Base-by-base conservation (phyloP, 2,113 vertebrate genomes). In the Mobula birostris region DNA sequence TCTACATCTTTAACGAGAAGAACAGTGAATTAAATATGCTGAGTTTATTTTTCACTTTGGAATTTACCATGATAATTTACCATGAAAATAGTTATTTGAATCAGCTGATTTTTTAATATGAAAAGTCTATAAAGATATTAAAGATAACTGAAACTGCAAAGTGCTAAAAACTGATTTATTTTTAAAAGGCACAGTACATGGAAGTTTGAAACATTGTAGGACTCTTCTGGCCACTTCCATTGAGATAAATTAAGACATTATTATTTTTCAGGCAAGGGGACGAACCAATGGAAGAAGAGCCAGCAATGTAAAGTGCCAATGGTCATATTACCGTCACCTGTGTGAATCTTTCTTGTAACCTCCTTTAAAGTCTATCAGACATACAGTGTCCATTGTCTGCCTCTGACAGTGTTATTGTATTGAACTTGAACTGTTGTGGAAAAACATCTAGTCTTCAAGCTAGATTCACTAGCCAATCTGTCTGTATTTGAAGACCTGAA, bases 231-330 rank as follows among this genome's bases (percentile, higher is more conserved):
- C 29, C 90, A 7, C 29, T 17, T 77, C 32, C 6, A 9, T 1
- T 94, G 88, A 94, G 29, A 2, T 94, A 17, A 78, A 63, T 61
- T n/a, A 56, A 91, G 79, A n/a, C n/a, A 24, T 56, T 85, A 7
- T 94, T 74, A 66, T 85, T 93, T 94, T 94, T 9, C 96, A 98
- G 98, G 96, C 96, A 96, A 0, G 96, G 96, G 78, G 98, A 98
- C 94, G 98, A 98, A 94, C 98, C 98, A 11, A 99, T 98, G 98
- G 98, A 98, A 92, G 98, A 98, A 85, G 98, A 98, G 96, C 97
- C 98, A 77, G 95, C 96, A 94, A 97, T 97, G 97, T 98, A 98
- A 97, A 94, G 94, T 94, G 77, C 95, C 94, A 94, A 63, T 95
- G 94, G 95, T 95, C 96, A 63, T 48, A 79, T 76, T 94, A 91